Evolutionary conservation across 2,113 vertebrate genomes (phyloP), one percentile per base, ranked within the genome.

Genomic region (Gorsachius goisagi): DNA sequence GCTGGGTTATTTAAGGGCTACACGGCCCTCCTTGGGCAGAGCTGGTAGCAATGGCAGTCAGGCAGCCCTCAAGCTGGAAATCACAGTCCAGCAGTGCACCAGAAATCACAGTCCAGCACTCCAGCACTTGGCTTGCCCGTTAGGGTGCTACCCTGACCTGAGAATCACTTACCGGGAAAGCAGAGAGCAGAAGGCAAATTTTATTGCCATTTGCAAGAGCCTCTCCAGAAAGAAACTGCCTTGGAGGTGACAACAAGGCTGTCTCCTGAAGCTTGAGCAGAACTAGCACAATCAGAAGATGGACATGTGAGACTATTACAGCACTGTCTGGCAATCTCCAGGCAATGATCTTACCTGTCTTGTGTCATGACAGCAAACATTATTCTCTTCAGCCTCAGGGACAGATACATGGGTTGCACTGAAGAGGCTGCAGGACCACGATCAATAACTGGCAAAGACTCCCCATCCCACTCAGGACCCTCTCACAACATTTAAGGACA

Each of bases 401-500:
- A 72, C 55, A 83, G 63, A 33, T 9, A 15, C 0, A 0, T 6
- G 23, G 23, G 18, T 45, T 49, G 44, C 44, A 7, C 52, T 33
- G 82, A 26, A 75, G 63, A 76, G 21, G 39, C 71, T 68, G 58
- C 39, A 90, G 15, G 26, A n/a, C 9, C 47, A 58, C 2, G 3
- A 72, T 47, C 71, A 47, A 11, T 14, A 75, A 18, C n/a, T 20
- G 33, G 11, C 15, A 75, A 44, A 78, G 52, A 63, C 6, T 15
- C 0, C 6, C 2, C 9, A 32, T 28, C 28, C 13, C 52, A 50
- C 62, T 37, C 50, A 59, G 84, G n/a, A 32, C 32, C 17, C 39
- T 53, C n/a, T 55, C 17, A 32, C 28, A 55, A 74, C 22, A 24
- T 47, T 24, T 37, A 41, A 63, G 23, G 47, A 68, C 39, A 24